A percentile compares a stretch with the other conserved stretches of the same genome.
These are phyloP conservation scores for Nymphalis c-album DNA, from an alignment of 2,888 invertebrate species.

Conservation along the genomic window DNA sequence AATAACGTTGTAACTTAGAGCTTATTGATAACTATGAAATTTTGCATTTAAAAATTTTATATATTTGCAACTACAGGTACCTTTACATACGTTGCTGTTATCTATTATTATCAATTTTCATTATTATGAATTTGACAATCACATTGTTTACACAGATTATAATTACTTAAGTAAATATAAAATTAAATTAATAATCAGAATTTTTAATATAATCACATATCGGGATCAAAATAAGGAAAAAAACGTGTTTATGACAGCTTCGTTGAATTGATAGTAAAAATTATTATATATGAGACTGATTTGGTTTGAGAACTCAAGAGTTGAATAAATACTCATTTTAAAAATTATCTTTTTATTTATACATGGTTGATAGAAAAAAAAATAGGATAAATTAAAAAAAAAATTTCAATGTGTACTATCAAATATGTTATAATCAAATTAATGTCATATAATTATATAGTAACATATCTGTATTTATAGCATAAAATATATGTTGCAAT, in stretches of 20 bases:
- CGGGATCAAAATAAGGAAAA: constrained; percentile 4
- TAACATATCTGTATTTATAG: constrained; percentile 22
- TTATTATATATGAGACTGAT: constrained; percentile 57
- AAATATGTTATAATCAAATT: constrained; percentile 8
- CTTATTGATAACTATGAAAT: neutral
- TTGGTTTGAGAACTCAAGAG: constrained; percentile 57
- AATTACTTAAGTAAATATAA: neutral
- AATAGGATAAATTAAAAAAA: constrained; percentile 16
- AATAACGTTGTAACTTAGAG: neutral
- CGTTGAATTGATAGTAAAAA: neutral
- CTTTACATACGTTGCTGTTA: neutral
- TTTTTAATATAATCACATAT: constrained; percentile 6
- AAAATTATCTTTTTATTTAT: constrained; percentile 38
- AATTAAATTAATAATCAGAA: neutral
- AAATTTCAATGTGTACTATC: constrained; percentile 8
- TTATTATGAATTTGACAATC: neutral
- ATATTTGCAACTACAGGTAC: neutral
- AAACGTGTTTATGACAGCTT: neutral
- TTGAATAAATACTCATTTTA: constrained; percentile 36
- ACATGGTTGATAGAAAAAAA: constrained; percentile 28
- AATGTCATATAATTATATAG: constrained; percentile 6
- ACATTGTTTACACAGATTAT: neutral
- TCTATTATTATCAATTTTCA: neutral
- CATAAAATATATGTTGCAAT: constrained; percentile 22
- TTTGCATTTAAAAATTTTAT: neutral